A percentile compares a stretch with the other conserved stretches of the same genome.
Evolutionary conservation across 2,113 vertebrate genomes (phyloP).

Genomic region (Cinclus mexicanus): DNA sequence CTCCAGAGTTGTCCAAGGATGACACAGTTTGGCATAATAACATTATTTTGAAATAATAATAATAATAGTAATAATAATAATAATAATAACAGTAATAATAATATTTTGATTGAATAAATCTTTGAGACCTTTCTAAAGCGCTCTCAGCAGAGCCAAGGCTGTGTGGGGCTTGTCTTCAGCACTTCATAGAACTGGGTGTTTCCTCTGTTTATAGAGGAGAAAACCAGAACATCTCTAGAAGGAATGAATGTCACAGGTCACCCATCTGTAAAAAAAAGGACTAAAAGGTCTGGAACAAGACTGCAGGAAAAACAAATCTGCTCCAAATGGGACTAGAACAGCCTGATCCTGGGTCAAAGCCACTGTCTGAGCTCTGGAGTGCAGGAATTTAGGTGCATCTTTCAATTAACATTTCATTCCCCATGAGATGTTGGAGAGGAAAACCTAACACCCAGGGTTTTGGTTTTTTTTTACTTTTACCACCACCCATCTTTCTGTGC

Average conservation of each 20-base stretch:
- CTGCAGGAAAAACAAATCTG: neutral
- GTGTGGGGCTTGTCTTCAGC: neutral
- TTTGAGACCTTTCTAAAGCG: neutral
- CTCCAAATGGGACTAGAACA: neutral
- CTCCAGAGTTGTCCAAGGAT: neutral
- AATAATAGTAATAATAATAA: neutral
- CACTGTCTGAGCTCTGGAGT: neutral
- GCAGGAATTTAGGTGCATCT: neutral
- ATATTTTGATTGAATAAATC: neutral
- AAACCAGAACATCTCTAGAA: neutral
- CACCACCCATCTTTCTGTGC: neutral
- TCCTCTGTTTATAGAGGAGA: neutral
- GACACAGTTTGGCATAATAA: neutral
- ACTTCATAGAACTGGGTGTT: neutral
- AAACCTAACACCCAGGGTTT: neutral
- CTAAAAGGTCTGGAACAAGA: neutral
- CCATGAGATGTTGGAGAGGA: rapidly evolving
- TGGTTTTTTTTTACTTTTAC: neutral
- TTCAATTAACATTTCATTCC: neutral
- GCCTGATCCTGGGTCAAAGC: neutral
- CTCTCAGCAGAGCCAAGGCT: neutral
- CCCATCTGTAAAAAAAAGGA: neutral
- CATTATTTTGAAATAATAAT: neutral
- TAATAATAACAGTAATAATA: neutral
- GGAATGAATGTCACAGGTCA: neutral